Percentiles rank a stretch among this genome's conserved stretches.
Conservation (phyloP, 1,140 invertebrate genomes). For the Hylaeus volcanicus region DNA sequence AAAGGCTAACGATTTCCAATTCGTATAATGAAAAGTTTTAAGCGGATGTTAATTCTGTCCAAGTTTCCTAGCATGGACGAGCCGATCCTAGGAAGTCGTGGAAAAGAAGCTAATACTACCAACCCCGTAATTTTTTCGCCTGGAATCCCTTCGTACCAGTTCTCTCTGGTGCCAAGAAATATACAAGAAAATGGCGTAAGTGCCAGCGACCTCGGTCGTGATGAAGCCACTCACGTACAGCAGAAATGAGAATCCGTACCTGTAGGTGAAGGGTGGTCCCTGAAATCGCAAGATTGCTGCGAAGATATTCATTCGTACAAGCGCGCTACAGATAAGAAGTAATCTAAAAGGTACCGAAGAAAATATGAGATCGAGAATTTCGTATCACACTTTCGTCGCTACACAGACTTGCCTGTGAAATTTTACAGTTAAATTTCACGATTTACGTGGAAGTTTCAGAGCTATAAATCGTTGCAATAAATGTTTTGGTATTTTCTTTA, state of each 20-base stretch:
- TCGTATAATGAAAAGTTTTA: not conserved
- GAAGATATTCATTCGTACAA: constrained; percentile 41
- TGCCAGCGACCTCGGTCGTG: constrained; percentile 90
- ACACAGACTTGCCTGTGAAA: not conserved
- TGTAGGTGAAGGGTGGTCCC: constrained; percentile 90
- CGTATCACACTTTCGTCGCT: not conserved
- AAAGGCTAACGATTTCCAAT: not conserved
- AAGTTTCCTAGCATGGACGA: not conserved
- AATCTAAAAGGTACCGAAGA: constrained; percentile 9
- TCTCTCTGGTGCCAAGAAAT: constrained; percentile 87
- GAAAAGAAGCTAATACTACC: constrained; percentile 54
- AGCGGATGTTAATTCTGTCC: constrained; percentile 26
- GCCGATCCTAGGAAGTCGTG: not conserved
- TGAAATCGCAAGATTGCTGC: constrained; percentile 78
- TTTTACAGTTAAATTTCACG: not conserved
- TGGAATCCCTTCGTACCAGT: constrained; percentile 77
- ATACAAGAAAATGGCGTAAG: constrained; percentile 92
- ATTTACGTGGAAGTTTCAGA: not conserved
- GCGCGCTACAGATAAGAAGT: constrained; percentile 22
- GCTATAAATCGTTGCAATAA: not conserved
- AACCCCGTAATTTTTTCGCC: constrained; percentile 76
- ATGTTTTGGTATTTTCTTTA: too few species aligned
- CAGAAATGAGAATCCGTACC: constrained; percentile 93
- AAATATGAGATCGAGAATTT: constrained; percentile 11
- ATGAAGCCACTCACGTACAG: constrained; percentile 92